phyloP scores from a whole-genome alignment of 2,888 invertebrate genomes.

The Acleris laterana region DNA sequence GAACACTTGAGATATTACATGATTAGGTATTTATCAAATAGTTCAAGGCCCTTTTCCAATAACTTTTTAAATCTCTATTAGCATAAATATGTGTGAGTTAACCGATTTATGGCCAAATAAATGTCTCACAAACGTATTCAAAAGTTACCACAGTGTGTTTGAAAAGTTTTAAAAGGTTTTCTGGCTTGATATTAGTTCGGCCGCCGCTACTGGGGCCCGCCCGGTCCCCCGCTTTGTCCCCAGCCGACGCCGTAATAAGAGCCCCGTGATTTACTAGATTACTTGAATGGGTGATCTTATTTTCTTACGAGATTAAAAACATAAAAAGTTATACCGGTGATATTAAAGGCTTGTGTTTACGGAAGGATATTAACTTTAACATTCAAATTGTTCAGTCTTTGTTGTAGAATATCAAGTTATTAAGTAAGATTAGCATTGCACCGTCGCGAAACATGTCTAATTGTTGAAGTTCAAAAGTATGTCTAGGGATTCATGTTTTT shows the following conservation, averaged over 20 bases:
- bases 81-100: too few species aligned
- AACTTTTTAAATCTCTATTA: too few species aligned
- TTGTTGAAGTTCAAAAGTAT: too few species aligned
- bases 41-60: too few species aligned
- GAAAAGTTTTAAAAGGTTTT: slow-evolving; percentile 26
- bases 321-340: slow-evolving; percentile 33
- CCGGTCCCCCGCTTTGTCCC: slow-evolving; percentile 15
- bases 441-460: too few species aligned
- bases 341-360: slow-evolving; percentile 36
- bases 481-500: too few species aligned
- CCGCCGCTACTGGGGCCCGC: slow-evolving; percentile 21
- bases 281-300: slow-evolving; percentile 38
- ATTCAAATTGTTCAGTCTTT: slow-evolving; percentile 14
- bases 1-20: too few species aligned
- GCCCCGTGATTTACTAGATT: slow-evolving; percentile 37
- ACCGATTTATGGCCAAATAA: slow-evolving; percentile 1
- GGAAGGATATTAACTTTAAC: slow-evolving; percentile 5
- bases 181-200: slow-evolving; percentile 17
- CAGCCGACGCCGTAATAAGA: slow-evolving; percentile 36
- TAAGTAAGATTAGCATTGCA: background rate
- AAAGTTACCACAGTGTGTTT: slow-evolving; percentile 9
- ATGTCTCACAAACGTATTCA: slow-evolving; percentile 3
- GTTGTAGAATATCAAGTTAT: background rate
- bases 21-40: too few species aligned
- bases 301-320: slow-evolving; percentile 41